Evolutionary conservation across 1,140 invertebrate species (phyloP), one percentile per base, ranked within the genome.

Genomic region (Thaumetopoea pityocampa): DNA sequence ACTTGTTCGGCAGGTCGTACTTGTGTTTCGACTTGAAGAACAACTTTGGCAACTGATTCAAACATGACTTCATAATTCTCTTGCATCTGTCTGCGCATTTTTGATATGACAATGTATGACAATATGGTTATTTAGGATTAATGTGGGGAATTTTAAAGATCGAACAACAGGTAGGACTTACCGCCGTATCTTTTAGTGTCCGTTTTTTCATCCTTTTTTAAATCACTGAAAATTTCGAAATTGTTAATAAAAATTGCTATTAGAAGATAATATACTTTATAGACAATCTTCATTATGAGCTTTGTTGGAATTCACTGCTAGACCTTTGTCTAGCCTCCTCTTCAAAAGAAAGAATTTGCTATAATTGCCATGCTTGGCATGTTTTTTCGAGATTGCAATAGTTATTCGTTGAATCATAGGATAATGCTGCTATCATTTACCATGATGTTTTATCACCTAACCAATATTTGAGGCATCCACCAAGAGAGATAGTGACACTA

Each of bases 1-100:
- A 69, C 50, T 79, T 81, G 50, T 50, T 66, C n/a, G 60, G 55
- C 11, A 64, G 19, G 5, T 76, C 67, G 37, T 68, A 63, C 56
- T 64, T 80, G 42, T 63, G 58, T 48, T 70, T 77, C 24, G 71
- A 71, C 48, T 76, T 81, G 53, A 55, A 43, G 40, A 80, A 77
- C 28, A 83, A 50, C 57, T 64, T 79, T 43, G 79, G 79, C 40
- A 83, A 66, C 40, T 67, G 70, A 41, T 57, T 68, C n/a, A 81
- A 33, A 52, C 79, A 83, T 17, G 62, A 64, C 65, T 78, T 83
- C 72, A 83, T 60, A 48, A 83, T 59, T 56, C 45, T 68, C 65
- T 78, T 81, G 64, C 74, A 83, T 68, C 71, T 81, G 7, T 78
- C 77, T 83, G 67, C 44, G 23, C 34, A 54, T 49, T 36, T 30